Conservation (phyloP, 2,113 vertebrate genomes). For the Riparia riparia region DNA sequence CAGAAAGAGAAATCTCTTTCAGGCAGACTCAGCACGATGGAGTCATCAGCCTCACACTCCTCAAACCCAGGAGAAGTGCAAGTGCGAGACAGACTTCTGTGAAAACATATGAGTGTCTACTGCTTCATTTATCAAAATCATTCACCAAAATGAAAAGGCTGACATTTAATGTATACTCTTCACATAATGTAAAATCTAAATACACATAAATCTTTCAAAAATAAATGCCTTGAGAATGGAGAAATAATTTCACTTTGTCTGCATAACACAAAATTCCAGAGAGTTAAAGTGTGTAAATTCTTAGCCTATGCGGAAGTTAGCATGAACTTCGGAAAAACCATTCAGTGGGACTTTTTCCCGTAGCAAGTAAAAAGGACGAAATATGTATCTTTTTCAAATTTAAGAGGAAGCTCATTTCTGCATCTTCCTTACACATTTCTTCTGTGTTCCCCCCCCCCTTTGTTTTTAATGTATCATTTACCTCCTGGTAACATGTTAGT, state of each 20-base stretch:
- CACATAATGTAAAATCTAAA: neutral
- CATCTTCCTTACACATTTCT: neutral
- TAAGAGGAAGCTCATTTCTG: constrained; percentile 51
- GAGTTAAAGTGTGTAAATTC: neutral
- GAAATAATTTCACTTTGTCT: neutral
- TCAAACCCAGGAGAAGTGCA: neutral
- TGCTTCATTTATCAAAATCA: neutral
- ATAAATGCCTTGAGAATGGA: neutral
- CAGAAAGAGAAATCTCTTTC: neutral
- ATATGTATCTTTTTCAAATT: neutral
- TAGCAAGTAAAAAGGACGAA: neutral
- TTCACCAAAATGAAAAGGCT: neutral
- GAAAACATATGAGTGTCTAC: neutral
- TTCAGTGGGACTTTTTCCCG: neutral
- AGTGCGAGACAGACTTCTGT: neutral
- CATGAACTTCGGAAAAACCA: neutral
- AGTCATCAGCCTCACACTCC: neutral
- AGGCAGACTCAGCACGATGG: neutral
- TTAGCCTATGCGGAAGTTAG: neutral
- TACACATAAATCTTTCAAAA: neutral
- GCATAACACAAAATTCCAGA: neutral
- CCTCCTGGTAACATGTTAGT: constrained; percentile 33
- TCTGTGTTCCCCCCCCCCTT: too few relatives aligned
- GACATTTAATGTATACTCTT: neutral
- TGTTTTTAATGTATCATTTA: constrained; percentile 19